A percentile compares a stretch with the other conserved stretches of the same genome.
phyloP scores from a whole-genome alignment of 2,797 vertebrate genomes.

The Mycteria americana region DNA sequence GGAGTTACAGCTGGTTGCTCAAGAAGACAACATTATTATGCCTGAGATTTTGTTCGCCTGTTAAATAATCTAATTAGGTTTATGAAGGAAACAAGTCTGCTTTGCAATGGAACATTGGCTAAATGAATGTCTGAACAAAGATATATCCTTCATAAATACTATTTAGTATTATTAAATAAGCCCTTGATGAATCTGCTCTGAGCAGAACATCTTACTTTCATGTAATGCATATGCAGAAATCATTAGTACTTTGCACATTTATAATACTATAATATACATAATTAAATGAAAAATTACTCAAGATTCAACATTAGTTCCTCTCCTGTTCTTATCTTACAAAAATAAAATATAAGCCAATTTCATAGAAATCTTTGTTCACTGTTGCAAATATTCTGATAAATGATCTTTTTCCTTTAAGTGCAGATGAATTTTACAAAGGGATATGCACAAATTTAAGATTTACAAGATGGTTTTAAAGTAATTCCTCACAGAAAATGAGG shows the following conservation, averaged over 20 bases:
- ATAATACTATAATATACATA: background rate
- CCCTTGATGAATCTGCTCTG: background rate
- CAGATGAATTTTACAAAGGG: background rate
- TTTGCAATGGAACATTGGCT: background rate
- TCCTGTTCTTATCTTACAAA: background rate
- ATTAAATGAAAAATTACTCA: background rate
- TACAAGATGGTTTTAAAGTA: background rate
- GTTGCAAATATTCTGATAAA: background rate
- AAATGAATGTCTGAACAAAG: background rate
- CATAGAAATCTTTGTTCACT: background rate
- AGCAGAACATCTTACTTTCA: background rate
- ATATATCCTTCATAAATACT: background rate
- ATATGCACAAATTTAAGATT: background rate
- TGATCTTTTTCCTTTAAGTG: background rate
- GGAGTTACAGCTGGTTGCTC: background rate
- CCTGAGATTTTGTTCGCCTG: background rate
- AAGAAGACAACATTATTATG: background rate
- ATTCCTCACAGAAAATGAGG: background rate
- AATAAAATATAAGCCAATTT: background rate
- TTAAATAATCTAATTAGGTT: background rate
- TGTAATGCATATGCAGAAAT: background rate
- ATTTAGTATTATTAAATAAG: background rate
- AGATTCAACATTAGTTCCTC: background rate
- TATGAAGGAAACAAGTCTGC: background rate
- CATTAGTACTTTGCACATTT: fast-evolving